Evolutionary conservation across 2,113 vertebrate genomes (phyloP).

Genomic region (Labrus mixtus): DNA sequence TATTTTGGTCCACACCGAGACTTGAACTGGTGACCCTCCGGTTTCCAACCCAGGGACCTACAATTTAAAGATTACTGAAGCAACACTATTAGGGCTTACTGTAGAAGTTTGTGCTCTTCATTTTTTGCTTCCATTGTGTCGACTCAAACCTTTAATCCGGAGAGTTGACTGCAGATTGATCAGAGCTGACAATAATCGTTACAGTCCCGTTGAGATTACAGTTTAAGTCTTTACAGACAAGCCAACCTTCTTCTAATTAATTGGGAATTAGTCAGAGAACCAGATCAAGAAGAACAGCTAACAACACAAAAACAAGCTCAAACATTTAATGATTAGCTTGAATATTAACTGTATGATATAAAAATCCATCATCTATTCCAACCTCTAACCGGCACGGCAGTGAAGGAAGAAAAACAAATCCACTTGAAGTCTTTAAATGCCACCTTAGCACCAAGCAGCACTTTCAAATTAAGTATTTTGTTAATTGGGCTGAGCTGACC

Average conservation of each 20-base stretch:
- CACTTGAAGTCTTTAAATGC: constrained; percentile 14
- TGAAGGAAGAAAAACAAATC: constrained; percentile 9
- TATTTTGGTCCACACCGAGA: too few relatives aligned
- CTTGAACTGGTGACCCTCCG: too few relatives aligned
- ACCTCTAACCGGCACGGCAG: not conserved
- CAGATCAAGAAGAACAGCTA: not conserved
- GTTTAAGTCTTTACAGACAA: not conserved
- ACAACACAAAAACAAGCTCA: not conserved
- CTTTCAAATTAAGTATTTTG: constrained; percentile 27
- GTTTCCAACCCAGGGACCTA: too few relatives aligned
- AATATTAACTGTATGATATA: not conserved
- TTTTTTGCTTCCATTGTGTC: too few relatives aligned
- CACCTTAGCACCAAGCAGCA: constrained; percentile 9
- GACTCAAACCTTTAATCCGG: not conserved
- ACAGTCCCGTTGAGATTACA: not conserved
- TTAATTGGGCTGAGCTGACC: constrained; percentile 35
- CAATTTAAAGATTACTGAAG: too few relatives aligned
- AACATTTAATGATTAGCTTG: not conserved
- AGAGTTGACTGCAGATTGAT: not conserved
- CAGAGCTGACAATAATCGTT: not conserved
- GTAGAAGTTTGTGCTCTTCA: too few relatives aligned
- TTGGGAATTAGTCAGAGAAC: not conserved
- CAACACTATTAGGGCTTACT: too few relatives aligned
- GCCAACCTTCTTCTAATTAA: not conserved
- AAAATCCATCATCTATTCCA: not conserved